Evolutionary conservation across 1,140 invertebrate genomes (phyloP).

Genomic region (Sarcophaga bullata): DNA sequence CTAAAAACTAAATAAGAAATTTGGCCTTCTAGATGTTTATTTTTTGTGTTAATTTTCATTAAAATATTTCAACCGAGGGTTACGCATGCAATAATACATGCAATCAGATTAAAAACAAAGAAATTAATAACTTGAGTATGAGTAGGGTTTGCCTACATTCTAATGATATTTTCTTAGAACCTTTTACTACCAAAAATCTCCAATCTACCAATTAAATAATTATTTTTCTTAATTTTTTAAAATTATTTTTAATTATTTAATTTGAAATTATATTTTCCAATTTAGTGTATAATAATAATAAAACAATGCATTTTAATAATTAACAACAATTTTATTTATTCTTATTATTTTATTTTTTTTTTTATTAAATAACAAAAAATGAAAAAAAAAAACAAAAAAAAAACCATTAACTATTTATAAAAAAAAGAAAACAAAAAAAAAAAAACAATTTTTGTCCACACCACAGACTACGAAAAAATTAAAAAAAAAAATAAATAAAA

Average conservation of each 20-base stretch:
- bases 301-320: conserved; percentile 4
- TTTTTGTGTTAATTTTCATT: no score
- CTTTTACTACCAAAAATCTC: not conserved
- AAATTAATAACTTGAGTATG: no score
- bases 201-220: not conserved
- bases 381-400: conserved; percentile 12
- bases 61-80: no score
- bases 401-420: not conserved
- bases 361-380: conserved; percentile 10
- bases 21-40: no score
- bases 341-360: conserved; percentile 2
- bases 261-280: not conserved
- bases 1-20: no score
- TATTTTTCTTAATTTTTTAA: not conserved
- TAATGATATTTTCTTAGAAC: no score
- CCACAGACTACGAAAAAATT: conserved; percentile 42
- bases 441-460: conserved; percentile 43
- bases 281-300: conserved; percentile 23
- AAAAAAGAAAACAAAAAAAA: conserved; percentile 26
- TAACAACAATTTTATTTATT: conserved; percentile 22
- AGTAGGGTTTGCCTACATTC: no score
- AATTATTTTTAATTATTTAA: not conserved
- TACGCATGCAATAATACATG: no score
- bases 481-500: conserved; percentile 37
- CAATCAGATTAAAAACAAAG: no score